Evolutionary conservation across 1,140 invertebrate species (phyloP), one percentile per base, ranked within the genome.

Genomic region (Drosophila persimilis): DNA sequence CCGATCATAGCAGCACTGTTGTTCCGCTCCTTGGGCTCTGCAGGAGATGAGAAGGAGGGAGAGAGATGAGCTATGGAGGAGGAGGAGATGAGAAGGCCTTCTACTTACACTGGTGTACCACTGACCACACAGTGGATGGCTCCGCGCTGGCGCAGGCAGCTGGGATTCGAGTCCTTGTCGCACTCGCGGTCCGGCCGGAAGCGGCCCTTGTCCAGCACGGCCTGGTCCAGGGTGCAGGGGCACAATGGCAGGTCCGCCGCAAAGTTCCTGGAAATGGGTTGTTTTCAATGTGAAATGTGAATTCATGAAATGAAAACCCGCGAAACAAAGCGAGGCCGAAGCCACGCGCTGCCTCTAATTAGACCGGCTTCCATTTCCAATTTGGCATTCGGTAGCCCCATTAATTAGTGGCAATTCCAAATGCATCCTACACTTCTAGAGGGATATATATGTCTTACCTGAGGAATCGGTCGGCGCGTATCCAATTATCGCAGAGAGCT

Each of bases 1-100:
- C 84, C 96, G 96, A 90, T 98, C 97, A 86, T 99, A 99, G 81
- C 98, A 99, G 80, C 98, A 99, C 86, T 99, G 97, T 89, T 99
- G 98, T 57, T 98, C 98, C 1, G 97, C 96, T 48, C 98, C 98
- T 81, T 97, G 96, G 48, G 95, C 91, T 71, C 97, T 91, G 13
- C 0, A 43, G 17, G 4, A n/a, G 3, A 43, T 9, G 2, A 31
- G 31, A 24, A 3, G 8, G 22, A 3, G 15, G 7, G 2, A 15
- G 3, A 50, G 13, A 45, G 6, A 13, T 11, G 0, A n/a, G 17
- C 1, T 11, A 35, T 26, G 17, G 45, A 4, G 26, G 22, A 22
- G 26, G 22, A 22, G 8, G 11, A 29, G 55, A n/a, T 29, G 20
- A 2, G 3, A 3, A 52, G 15, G 29, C 5, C 4, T 58, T 9